A percentile compares a stretch with the other conserved stretches of the same genome.
These are phyloP conservation scores for Neoascia interrupta DNA, from an alignment of 2,888 invertebrate species.

Conservation along the genomic window DNA sequence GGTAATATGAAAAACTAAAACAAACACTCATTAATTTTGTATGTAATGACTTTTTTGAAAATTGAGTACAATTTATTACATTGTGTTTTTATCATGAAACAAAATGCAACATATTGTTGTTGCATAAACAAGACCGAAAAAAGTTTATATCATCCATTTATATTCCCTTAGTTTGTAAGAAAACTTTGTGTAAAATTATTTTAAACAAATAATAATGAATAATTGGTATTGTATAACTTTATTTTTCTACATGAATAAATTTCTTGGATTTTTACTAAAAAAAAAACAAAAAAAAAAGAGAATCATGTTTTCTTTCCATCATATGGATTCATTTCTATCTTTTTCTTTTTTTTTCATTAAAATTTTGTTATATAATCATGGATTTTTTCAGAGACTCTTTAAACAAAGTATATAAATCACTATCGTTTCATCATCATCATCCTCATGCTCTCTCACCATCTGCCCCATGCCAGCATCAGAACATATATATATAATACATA, in stretches of 20 bases:
- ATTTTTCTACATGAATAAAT: conserved; percentile 69
- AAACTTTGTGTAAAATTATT: conserved; percentile 22
- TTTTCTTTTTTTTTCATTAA: conserved; percentile 10
- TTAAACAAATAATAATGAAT: conserved; percentile 1
- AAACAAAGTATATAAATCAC: conserved; percentile 37
- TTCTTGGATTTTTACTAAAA: conserved; percentile 49
- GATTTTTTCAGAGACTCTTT: conserved; percentile 58
- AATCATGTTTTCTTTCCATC: conserved; percentile 5
- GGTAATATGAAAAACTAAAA: background rate
- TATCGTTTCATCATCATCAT: conserved; percentile 66
- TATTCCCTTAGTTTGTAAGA: conserved; percentile 22
- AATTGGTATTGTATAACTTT: conserved; percentile 65
- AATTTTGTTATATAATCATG: conserved; percentile 39
- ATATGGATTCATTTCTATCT: background rate
- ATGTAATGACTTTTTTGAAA: conserved; percentile 47
- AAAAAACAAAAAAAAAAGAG: conserved; percentile 45
- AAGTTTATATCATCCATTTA: conserved; percentile 21
- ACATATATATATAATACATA: conserved; percentile 44
- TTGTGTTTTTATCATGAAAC: conserved; percentile 46
- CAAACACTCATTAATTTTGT: background rate
- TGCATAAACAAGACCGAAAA: conserved; percentile 5
- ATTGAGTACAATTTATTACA: conserved; percentile 61
- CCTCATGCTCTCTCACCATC: conserved; percentile 55
- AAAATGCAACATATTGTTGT: conserved; percentile 5
- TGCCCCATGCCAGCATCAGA: conserved; percentile 62